Base-by-base conservation (phyloP, 92 coral and sea anemone genomes). In the Actinostola sp. region DNA sequence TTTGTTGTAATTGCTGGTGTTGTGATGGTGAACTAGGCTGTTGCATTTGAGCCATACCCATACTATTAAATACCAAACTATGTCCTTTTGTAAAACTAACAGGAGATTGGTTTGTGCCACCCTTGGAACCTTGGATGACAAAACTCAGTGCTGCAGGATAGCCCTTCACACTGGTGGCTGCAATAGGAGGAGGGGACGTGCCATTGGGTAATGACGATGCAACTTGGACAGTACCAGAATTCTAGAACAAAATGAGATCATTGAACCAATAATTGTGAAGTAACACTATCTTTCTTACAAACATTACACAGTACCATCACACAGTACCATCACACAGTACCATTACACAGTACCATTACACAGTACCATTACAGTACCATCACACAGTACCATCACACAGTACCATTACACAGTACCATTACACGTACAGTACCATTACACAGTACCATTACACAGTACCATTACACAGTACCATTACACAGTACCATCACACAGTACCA, bases 181-280 rank as follows among this genome's bases (percentile, higher is more conserved):
- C 89, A 12, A 86, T 64, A 8, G 93, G 98, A 6, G 97, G 86
- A 20, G 97, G 98, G 15, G 98, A 94, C 29, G 98, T 88, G 17
- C 98, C 98, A 73, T 94, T 94, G 28, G 91, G 84, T 67, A 94
- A 72, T 26, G 97, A 81, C 12, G 89, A 76, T 11, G 73, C 80
- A 12, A 85, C 84, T 71, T n/a, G n/a, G n/a, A n/a, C n/a, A n/a
- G 81, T 77, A 15, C 82, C 84, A 36, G 92, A 41, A 71, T 72
- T 78, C 84, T 80, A 57, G 30, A 32, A 35, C 30, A 42, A 33
- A 59, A 56, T 12, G 14, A 24, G 26, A 30, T 16, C n/a, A n/a
- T n/a, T n/a, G n/a, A n/a, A n/a, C n/a, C n/a, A n/a, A n/a, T n/a
- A n/a, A n/a, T n/a, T n/a, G n/a, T n/a, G n/a, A n/a, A n/a, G n/a